Conservation (phyloP, 2,113 vertebrate species). For the Tapirus terrestris region DNA sequence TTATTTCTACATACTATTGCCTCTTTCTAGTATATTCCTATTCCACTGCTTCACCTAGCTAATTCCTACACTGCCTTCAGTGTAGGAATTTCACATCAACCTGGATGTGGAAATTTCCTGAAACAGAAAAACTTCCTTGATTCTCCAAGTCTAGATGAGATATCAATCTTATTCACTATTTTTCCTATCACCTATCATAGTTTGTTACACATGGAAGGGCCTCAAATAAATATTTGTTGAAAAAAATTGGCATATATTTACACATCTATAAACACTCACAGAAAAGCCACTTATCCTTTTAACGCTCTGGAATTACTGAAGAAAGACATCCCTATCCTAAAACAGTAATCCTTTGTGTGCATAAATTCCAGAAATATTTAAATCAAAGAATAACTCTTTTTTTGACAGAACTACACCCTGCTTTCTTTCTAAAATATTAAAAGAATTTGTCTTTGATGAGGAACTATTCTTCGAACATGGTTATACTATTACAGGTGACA, state of each 20-base stretch:
- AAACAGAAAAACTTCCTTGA: background rate
- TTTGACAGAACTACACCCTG: background rate
- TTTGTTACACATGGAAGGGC: background rate
- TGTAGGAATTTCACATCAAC: too few species aligned
- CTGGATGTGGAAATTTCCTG: background rate
- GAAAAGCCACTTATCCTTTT: background rate
- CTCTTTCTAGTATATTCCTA: background rate
- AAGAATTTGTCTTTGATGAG: background rate
- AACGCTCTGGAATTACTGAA: background rate
- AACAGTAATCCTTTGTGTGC: background rate
- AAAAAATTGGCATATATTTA: background rate
- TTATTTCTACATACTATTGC: background rate
- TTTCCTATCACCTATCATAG: background rate
- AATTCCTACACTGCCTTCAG: background rate
- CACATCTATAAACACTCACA: background rate
- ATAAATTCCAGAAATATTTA: background rate
- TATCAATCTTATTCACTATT: background rate
- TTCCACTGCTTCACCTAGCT: background rate
- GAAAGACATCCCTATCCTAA: background rate
- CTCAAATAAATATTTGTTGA: background rate
- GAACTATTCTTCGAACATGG: background rate
- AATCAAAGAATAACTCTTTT: conserved; percentile 5
- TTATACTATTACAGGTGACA: background rate
- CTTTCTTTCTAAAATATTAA: background rate
- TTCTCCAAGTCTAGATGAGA: background rate